Base-by-base conservation (phyloP, 2,888 invertebrate genomes). In the Molanna angustata region DNA sequence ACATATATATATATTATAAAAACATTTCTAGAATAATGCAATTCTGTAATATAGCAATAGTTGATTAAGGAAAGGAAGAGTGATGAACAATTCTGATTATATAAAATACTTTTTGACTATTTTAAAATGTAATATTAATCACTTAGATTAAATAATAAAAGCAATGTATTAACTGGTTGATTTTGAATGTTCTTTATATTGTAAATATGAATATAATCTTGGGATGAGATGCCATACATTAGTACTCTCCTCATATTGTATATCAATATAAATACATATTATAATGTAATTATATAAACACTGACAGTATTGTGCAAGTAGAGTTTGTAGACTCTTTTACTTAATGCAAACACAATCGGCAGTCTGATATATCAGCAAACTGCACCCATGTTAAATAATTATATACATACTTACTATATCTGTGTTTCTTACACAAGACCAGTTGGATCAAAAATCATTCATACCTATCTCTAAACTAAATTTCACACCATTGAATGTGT, bases 201-300 rank as follows among this genome's bases (percentile, higher is more conserved):
- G 57, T 57, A 57, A 48, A 57, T 54, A 57, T 40, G 43, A 51
- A 48, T 56, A 50, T 35, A 45, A 27, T 49, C 52, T 47, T 50
- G 41, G 49, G 47, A 37, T 42, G 47, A 55, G 58, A 58, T 58
- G 58, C 58, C 58, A 58, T 58, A 58, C 49, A n/a, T 51, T 57
- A 57, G 51, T 35, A 53, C 49, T 48, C 56, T 40, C n/a, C 43
- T 44, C 41, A 35, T 56, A 48, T 54, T 42, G 50, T 22, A 54
- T 50, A 50, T 54, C 27, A 40, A 40, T 40, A 41, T 49, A 32
- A 35, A n/a, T n/a, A n/a, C n/a, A n/a, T n/a, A n/a, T n/a, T n/a
- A n/a, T n/a, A n/a, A n/a, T n/a, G n/a, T n/a, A n/a, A n/a, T n/a
- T n/a, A n/a, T n/a, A n/a, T n/a, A n/a, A n/a, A n/a, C n/a, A n/a